These are phyloP conservation scores for Melipona beecheii DNA, from an alignment of 2,888 invertebrate species.

Conservation along the genomic window DNA sequence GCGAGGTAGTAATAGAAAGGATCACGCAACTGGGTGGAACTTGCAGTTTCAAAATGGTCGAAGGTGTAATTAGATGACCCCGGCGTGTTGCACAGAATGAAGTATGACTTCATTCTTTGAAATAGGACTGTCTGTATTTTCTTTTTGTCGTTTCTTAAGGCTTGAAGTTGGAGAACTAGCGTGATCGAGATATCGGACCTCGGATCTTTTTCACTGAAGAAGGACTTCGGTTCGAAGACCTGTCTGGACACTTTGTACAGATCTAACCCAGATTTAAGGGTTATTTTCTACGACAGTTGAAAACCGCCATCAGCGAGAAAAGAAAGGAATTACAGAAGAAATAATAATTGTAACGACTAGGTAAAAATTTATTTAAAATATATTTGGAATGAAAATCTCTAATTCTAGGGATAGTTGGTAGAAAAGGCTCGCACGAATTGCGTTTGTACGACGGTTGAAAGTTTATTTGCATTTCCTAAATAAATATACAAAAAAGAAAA, in stretches of 20 bases:
- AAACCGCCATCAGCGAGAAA: neutral
- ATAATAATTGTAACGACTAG: neutral
- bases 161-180: too few species aligned
- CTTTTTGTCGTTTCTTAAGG: too few species aligned
- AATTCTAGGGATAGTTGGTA: neutral
- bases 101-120: neutral
- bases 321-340: neutral
- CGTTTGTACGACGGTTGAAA: too few species aligned
- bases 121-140: neutral
- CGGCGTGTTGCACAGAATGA: neutral
- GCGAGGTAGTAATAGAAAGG: neutral
- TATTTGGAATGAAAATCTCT: neutral
- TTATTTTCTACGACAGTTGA: neutral
- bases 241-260: neutral
- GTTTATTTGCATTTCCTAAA: too few species aligned
- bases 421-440: neutral
- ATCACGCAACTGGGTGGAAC: neutral
- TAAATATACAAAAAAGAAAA: too few species aligned
- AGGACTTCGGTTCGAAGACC: too few species aligned
- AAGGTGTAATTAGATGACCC: neutral
- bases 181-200: too few species aligned
- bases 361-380: neutral
- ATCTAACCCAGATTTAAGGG: neutral
- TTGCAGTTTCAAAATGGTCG: neutral
- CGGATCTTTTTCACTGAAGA: too few species aligned